phyloP scores from a whole-genome alignment of 2,113 vertebrate genomes.

The Ptilonorhynchus violaceus region DNA sequence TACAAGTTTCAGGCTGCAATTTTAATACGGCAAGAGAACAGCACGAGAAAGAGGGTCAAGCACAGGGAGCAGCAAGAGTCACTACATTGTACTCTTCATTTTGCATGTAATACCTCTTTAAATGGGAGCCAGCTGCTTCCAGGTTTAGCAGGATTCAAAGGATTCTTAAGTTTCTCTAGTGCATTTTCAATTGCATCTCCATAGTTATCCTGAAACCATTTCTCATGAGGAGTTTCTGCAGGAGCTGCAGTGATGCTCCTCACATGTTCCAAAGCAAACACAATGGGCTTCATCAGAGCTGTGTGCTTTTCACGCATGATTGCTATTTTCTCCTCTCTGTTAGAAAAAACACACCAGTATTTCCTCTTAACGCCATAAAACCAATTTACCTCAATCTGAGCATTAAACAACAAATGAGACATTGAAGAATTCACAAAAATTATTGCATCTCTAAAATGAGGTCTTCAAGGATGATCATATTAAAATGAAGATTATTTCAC shows the following conservation, averaged over 20 bases:
- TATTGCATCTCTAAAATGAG: not conserved
- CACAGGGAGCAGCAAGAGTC: not conserved
- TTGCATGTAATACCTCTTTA: conserved; percentile 84
- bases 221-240: conserved; percentile 94
- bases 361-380: not conserved
- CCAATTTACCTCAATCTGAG: not conserved
- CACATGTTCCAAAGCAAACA: conserved; percentile 95
- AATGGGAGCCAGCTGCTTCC: conserved; percentile 97
- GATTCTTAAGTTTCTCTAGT: conserved; percentile 88
- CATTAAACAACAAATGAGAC: not conserved
- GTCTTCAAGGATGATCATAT: not conserved
- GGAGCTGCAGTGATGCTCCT: conserved; percentile 90
- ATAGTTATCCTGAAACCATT: conserved; percentile 96
- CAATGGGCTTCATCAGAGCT: conserved; percentile 95
- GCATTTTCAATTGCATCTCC: conserved; percentile 88
- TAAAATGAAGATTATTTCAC: not conserved
- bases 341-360: not conserved
- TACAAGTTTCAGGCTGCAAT: not conserved
- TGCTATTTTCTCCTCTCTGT: conserved; percentile 94
- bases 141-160: conserved; percentile 92
- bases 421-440: not conserved
- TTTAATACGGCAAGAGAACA: not conserved
- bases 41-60: not conserved
- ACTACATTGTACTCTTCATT: not conserved
- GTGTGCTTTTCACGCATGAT: conserved; percentile 99